Evolutionary conservation across 2,888 invertebrate genomes (phyloP).

Genomic region (Alloscopus bannaensis): DNA sequence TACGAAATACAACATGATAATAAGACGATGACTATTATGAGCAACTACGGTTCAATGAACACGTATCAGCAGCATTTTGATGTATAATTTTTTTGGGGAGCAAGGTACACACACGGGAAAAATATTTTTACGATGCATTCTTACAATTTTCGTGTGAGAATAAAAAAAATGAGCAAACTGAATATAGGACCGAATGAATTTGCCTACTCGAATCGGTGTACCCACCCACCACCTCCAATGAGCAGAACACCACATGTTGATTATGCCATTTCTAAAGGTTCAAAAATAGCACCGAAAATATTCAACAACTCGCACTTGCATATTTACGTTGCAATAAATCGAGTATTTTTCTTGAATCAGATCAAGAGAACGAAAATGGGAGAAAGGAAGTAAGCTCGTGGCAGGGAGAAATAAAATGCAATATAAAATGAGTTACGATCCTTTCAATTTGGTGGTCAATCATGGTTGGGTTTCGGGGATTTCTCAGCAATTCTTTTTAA

Average conservation of each 20-base stretch:
- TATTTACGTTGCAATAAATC: slow-evolving; percentile 11
- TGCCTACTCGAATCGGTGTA: background rate
- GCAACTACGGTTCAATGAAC: slow-evolving; percentile 61
- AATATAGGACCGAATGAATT: slow-evolving; percentile 12
- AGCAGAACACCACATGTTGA: no score
- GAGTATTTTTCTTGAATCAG: background rate
- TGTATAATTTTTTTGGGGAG: background rate
- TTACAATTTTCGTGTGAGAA: slow-evolving; percentile 34
- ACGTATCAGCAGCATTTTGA: slow-evolving; percentile 53
- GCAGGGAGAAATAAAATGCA: slow-evolving; percentile 4
- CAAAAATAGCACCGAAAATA: no score
- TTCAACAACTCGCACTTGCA: no score
- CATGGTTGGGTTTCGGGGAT: no score
- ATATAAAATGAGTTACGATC: slow-evolving; percentile 18
- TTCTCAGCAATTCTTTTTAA: background rate
- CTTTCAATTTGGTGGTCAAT: no score
- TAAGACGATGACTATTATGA: slow-evolving; percentile 14
- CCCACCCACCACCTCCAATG: no score
- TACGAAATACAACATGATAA: background rate
- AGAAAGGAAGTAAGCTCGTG: no score
- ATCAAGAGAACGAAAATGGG: no score
- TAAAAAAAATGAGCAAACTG: background rate
- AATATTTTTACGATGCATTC: slow-evolving; percentile 38
- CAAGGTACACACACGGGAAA: slow-evolving; percentile 10
- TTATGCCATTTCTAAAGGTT: no score